Evolutionary conservation across 2,888 invertebrate species (phyloP), one percentile per base, ranked within the genome.

Genomic region (Caenorhabditis uteleia): DNA sequence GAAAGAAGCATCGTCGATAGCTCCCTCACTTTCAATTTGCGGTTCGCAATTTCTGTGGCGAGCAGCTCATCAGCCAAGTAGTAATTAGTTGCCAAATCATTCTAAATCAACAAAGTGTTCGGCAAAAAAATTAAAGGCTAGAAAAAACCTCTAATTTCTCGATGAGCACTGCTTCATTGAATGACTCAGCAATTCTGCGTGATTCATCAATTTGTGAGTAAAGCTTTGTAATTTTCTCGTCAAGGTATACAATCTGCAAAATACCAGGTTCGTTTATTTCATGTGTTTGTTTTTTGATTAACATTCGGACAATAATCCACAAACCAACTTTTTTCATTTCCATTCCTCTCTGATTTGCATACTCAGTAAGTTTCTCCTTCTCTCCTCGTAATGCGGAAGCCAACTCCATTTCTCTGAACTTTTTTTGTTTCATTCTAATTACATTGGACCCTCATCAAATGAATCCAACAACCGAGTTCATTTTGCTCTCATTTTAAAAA

Each of bases 41-140:
- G 85, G 12, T 85, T 84, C 2, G 86, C 84, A 40, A 89, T 86
- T 84, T 93, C 92, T 75, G 89, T 88, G 0, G 91, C 91, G 49
- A 92, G 83, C 82, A 91, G 91, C 79, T 91, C 91, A 67, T 89
- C 89, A 0, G 89, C 89, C 62, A 92, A 87, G 84, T 90, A 91
- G 59, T 86, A 87, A 81, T 90, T 90, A 34, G 90, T 88, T 85
- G 89, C 89, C 36, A 89, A 88, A 85, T 91, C 91, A 82, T 91
- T 90, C 77, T 80, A 38, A 26, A 62, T n/a, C 20, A 23, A 20
- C n/a, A 39, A 16, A 16, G 1, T 27, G 20, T 18, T 40, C 16
- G 39, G 40, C 14, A 18, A 26, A 29, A 20, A 40, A 16, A 31
- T 20, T 40, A 12, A 42, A 42, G 42, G 23, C 8, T 31, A 34